These are phyloP conservation scores for Lagenorhynchus albirostris DNA, from an alignment of 2,113 vertebrate species.

Conservation along the genomic window DNA sequence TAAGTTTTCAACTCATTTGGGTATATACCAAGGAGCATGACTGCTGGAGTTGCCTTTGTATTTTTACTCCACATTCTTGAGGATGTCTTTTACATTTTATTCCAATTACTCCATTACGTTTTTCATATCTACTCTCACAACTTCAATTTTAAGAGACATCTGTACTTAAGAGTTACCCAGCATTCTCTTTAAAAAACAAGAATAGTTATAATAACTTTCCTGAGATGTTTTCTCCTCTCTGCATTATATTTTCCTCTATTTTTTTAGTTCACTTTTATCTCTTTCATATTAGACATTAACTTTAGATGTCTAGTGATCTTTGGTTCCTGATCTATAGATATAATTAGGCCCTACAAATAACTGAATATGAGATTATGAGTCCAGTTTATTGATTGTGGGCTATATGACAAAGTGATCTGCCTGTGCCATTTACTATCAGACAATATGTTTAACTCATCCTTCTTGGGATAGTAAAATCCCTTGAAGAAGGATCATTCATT, in stretches of 20 bases:
- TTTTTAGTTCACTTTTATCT: not conserved
- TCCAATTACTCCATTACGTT: not conserved
- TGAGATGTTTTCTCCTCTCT: not conserved
- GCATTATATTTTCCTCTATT: not conserved
- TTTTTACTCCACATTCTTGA: not conserved
- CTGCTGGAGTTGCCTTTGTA: not conserved
- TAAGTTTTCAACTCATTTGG: not conserved
- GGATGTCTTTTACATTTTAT: not conserved
- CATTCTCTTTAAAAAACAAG: not conserved
- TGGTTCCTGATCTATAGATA: not conserved
- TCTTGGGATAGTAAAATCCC: not conserved
- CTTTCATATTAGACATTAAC: not conserved
- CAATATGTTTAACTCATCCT: not conserved
- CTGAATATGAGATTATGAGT: not conserved
- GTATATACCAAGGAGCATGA: not conserved
- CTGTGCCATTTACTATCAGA: not conserved
- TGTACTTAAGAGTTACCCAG: not conserved
- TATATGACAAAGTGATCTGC: not conserved
- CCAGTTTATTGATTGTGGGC: not conserved
- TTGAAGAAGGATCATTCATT: not conserved
- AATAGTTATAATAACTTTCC: not conserved
- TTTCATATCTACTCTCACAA: not conserved
- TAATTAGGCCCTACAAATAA: not conserved
- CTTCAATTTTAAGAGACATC: not conserved
- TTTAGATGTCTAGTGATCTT: not conserved